phyloP scores from a whole-genome alignment of 35 echinoderm and acorn worm genomes.

The Stichopus chloronotus region DNA sequence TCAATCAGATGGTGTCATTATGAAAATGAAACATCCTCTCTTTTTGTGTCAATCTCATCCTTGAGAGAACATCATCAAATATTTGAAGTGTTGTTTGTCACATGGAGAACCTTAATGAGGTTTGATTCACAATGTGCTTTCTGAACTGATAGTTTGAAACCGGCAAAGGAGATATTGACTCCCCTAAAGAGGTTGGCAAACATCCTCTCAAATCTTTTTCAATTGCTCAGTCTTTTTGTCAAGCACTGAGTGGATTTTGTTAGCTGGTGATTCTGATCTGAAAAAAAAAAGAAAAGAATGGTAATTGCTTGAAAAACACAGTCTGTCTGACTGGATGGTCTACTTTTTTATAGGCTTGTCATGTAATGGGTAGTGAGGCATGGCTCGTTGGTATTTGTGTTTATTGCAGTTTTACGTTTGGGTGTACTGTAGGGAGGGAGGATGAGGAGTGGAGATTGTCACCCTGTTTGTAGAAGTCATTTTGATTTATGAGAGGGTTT shows the following conservation, averaged over 20 bases:
- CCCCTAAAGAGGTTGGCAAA: neutral
- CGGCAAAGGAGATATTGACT: neutral
- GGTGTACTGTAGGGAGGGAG: too few species aligned
- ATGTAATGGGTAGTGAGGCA: too few species aligned
- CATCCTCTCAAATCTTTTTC: neutral
- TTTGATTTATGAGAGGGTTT: too few species aligned
- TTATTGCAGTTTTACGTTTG: too few species aligned
- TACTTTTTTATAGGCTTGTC: neutral
- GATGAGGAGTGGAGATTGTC: too few species aligned
- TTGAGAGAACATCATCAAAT: constrained; percentile 24
- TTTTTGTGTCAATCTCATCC: constrained; percentile 12
- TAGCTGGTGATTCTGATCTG: neutral
- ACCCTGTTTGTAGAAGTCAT: too few species aligned
- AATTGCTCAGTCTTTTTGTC: neutral
- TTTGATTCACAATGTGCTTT: neutral
- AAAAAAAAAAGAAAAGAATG: neutral
- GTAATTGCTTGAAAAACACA: constrained; percentile 42
- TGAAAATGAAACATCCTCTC: neutral
- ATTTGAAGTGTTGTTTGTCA: constrained; percentile 38
- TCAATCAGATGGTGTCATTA: neutral
- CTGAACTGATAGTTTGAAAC: neutral
- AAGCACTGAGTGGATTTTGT: neutral
- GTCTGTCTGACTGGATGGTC: constrained; percentile 10
- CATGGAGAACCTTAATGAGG: constrained; percentile 24
- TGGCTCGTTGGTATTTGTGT: too few species aligned